Evolutionary conservation across 1,140 invertebrate species (phyloP), one percentile per base, ranked within the genome.

Genomic region (Coenobita brevimanus): DNA sequence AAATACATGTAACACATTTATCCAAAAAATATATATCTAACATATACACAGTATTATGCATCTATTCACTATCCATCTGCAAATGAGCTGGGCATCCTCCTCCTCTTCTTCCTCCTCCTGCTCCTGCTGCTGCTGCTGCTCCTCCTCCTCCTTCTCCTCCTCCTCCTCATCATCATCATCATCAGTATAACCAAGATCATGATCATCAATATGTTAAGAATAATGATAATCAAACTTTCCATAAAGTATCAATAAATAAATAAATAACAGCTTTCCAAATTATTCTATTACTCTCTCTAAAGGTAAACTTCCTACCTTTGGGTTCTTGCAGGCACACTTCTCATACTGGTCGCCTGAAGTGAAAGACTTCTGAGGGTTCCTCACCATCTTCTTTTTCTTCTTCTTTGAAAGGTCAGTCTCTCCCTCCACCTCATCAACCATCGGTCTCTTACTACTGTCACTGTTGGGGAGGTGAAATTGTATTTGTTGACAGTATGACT

Each of bases 361-460:
- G 10, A 87, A 87, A 10, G 76, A 80, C 76, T 87, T 87, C 41
- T 50, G 67, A 21, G 84, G 84, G 64, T 87, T 87, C 76, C 84
- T 71, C 27, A 36, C 64, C 76, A 87, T 87, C 84, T 87, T 87
- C 57, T 87, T 87, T 46, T 87, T 87, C 76, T 87, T 87, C 76
- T 87, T 87, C 46, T 87, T 87, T 2, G 84, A 87, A 24, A 87
- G 64, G 62, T 87, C 78, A 0, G 24, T 33, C 78, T 79, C 84
- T 33, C 33, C 84, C 46, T 46, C 84, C n/a, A 41, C 43, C 13
- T 87, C 84, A 6, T 87, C 84, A 36, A 24, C 64, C 15, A 87
- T 87, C 13, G 76, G 76, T 24, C 84, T 54, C 50, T 87, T 87
- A 38, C 64, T 78, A 8, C 27, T 64, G 27, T 83, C n/a, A n/a